phyloP scores from a whole-genome alignment of 2,888 invertebrate genomes.

The Aplocera efformata region DNA sequence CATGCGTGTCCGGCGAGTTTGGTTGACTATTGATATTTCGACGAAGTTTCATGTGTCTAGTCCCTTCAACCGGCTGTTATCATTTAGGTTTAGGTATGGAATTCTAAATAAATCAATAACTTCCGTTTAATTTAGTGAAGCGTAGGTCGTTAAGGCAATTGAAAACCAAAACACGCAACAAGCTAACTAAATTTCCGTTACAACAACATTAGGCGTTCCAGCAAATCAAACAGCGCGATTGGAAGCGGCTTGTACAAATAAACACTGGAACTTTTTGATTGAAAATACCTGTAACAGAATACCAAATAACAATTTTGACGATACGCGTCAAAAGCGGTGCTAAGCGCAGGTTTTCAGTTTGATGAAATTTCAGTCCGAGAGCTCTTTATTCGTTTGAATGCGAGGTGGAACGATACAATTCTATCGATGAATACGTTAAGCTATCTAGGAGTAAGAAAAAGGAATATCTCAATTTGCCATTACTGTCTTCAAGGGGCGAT shows the following conservation, averaged over 20 bases:
- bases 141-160: constrained; percentile 2
- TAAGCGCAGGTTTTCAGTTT: constrained; percentile 48
- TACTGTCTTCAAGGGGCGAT: too few species aligned
- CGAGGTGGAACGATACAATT: background rate
- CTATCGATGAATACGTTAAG: background rate
- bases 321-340: constrained; percentile 39
- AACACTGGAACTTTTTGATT: constrained; percentile 35
- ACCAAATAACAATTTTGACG: constrained; percentile 43
- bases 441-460: too few species aligned
- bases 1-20: too few species aligned
- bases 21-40: too few species aligned
- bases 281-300: constrained; percentile 37
- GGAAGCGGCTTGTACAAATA: constrained; percentile 28
- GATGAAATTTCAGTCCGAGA: constrained; percentile 42
- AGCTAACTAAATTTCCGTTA: constrained; percentile 21
- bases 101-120: too few species aligned
- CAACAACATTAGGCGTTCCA: constrained; percentile 20
- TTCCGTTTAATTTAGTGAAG: constrained; percentile 1
- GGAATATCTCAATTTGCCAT: too few species aligned
- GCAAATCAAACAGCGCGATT: constrained; percentile 30
- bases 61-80: too few species aligned
- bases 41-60: too few species aligned
- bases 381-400: constrained; percentile 37
- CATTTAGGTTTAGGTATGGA: too few species aligned
- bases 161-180: constrained; percentile 15